phyloP scores from a whole-genome alignment of 2,113 vertebrate genomes.

The Pluvialis apricaria region DNA sequence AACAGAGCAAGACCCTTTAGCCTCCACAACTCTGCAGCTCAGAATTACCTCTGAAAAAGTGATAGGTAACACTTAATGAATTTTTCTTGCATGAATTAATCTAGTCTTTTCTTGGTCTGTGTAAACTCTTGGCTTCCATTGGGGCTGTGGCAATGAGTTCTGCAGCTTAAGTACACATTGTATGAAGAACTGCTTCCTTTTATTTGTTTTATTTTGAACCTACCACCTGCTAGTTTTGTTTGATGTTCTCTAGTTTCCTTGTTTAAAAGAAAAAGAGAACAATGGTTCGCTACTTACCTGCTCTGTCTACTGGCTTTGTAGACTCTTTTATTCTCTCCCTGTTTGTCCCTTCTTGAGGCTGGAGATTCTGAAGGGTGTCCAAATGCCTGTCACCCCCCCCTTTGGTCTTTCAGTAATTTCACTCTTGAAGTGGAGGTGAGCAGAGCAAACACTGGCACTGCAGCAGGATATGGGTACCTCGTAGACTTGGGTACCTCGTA shows the following conservation, averaged over 20 bases:
- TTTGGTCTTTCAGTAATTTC: not conserved
- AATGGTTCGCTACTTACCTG: conserved; percentile 14
- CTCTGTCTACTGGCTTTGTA: not conserved
- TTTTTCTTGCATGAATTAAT: conserved; percentile 45
- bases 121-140: conserved; percentile 33
- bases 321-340: not conserved
- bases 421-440: not conserved
- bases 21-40: not conserved
- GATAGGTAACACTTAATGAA: not conserved
- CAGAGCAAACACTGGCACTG: not conserved
- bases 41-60: not conserved
- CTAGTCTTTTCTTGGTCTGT: conserved; percentile 17
- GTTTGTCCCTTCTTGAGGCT: not conserved
- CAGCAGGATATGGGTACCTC: not conserved
- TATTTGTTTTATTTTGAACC: conserved; percentile 67
- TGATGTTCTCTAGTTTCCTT: conserved; percentile 65
- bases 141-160: conserved; percentile 18
- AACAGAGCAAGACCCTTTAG: not conserved
- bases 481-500: not conserved
- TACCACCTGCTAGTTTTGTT: conserved; percentile 65
- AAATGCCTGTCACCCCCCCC: not conserved
- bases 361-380: not conserved
- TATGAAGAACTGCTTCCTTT: conserved; percentile 61
- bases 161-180: conserved; percentile 53
- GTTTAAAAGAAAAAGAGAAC: conserved; percentile 31